These are phyloP conservation scores for Heliothis peltigera DNA, from an alignment of 2,888 invertebrate species.

Conservation along the genomic window DNA sequence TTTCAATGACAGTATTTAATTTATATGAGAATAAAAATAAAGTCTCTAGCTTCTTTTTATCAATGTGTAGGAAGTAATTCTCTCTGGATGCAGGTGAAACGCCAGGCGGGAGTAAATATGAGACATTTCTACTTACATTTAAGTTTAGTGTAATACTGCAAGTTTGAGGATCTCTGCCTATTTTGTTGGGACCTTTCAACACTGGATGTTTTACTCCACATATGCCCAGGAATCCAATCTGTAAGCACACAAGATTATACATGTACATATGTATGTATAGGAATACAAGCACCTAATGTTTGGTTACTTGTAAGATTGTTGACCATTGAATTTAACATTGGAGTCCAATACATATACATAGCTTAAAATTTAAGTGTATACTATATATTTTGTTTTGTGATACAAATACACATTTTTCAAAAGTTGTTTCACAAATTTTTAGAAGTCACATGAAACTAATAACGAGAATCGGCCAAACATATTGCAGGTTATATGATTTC, in stretches of 20 bases:
- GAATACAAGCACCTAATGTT: no score
- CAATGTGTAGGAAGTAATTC: no score
- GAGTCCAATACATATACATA: no score
- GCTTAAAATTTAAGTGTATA: no score
- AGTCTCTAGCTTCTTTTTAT: no score
- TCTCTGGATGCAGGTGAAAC: no score
- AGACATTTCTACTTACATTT: conserved; percentile 74
- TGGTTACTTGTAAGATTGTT: no score
- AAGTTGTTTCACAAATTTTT: neutral
- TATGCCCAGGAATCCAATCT: conserved; percentile 85
- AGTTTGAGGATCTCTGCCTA: conserved; percentile 82
- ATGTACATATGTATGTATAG: neutral
- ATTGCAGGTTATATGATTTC: neutral
- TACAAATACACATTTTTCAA: no score
- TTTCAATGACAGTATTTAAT: no score
- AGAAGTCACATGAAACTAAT: neutral
- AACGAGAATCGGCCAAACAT: neutral
- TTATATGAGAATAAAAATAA: no score
- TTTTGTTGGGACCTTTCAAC: conserved; percentile 82
- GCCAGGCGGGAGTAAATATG: neutral
- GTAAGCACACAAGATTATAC: conserved; percentile 55
- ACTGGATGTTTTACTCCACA: conserved; percentile 81
- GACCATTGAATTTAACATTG: no score
- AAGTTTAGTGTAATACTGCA: conserved; percentile 80
- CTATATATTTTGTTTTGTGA: no score